phyloP scores from a whole-genome alignment of 2,113 vertebrate genomes.

The Etheostoma cragini region DNA sequence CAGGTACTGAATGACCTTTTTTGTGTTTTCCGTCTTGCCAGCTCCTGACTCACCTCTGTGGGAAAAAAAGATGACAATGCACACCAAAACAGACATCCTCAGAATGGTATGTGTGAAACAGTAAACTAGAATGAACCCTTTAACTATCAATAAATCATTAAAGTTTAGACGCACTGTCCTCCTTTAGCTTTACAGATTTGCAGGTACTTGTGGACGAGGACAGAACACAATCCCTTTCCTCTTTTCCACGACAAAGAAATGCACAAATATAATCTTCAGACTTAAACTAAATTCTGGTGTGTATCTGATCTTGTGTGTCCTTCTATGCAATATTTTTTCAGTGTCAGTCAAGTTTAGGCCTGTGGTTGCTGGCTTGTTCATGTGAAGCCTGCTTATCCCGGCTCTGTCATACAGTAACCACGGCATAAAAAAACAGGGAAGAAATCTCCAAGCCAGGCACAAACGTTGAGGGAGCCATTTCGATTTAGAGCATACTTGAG shows the following conservation, averaged over 20 bases:
- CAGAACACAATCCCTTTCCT: not conserved
- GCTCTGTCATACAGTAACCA: conserved; percentile 28
- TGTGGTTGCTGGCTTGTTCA: conserved; percentile 38
- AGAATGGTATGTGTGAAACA: conserved; percentile 5
- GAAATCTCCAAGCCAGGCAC: conserved; percentile 18
- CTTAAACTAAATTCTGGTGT: conserved; percentile 1
- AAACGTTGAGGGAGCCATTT: conserved; percentile 41
- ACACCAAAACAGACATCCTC: conserved; percentile 31
- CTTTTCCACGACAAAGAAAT: not conserved
- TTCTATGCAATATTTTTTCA: conserved; percentile 15
- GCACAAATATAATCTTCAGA: conserved; percentile 9
- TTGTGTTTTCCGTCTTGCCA: conserved; percentile 98
- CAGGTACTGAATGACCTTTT: conserved; percentile 99
- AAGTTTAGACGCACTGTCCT: not conserved
- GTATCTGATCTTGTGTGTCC: conserved; percentile 10
- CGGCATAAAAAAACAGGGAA: not conserved
- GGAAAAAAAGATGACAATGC: conserved; percentile 18
- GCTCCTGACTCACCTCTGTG: conserved; percentile 97
- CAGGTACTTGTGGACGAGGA: not conserved
- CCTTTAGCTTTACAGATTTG: not conserved
- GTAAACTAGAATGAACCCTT: not conserved
- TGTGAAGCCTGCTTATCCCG: conserved; percentile 5
- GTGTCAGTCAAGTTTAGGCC: conserved; percentile 10
- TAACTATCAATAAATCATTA: not conserved
- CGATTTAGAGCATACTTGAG: conserved; percentile 70